These are phyloP conservation scores for Meloidogyne floridensis DNA, from an alignment of 1,140 invertebrate genomes.

Conservation along the genomic window DNA sequence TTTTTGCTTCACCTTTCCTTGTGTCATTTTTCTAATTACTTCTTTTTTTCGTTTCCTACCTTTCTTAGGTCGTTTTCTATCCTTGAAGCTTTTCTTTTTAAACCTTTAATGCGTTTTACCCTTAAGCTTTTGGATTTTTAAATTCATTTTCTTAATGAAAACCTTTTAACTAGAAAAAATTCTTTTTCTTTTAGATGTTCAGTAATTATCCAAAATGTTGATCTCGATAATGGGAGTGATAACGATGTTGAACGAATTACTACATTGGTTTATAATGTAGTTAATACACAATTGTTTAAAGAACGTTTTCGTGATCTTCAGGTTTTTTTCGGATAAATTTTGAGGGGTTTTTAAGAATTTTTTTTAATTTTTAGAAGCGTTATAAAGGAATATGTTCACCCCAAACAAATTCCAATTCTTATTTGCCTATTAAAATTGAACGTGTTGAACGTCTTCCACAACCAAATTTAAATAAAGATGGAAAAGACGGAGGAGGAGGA, in stretches of 20 bases:
- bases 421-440: slow-evolving; percentile 20
- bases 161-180: too few species aligned
- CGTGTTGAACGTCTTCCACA: slow-evolving; percentile 15
- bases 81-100: too few species aligned
- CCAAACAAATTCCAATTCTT: not conserved
- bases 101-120: too few species aligned
- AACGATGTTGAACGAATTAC: slow-evolving; percentile 25
- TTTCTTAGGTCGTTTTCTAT: too few species aligned
- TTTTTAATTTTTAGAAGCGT: not conserved
- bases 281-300: slow-evolving; percentile 7
- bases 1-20: too few species aligned
- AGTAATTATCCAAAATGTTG: slow-evolving; percentile 30
- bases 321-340: not conserved
- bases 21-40: too few species aligned
- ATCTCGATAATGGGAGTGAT: not conserved
- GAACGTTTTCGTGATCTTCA: slow-evolving; percentile 12
- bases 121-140: too few species aligned
- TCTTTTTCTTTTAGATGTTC: slow-evolving; percentile 12
- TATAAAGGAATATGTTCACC: not conserved
- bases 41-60: too few species aligned
- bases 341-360: not conserved
- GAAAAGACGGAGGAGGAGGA: not conserved
- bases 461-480: not conserved
- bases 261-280: slow-evolving; percentile 18
- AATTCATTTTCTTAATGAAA: too few species aligned